phyloP scores from a whole-genome alignment of 2,888 invertebrate species.

The Apodemia mormo region DNA sequence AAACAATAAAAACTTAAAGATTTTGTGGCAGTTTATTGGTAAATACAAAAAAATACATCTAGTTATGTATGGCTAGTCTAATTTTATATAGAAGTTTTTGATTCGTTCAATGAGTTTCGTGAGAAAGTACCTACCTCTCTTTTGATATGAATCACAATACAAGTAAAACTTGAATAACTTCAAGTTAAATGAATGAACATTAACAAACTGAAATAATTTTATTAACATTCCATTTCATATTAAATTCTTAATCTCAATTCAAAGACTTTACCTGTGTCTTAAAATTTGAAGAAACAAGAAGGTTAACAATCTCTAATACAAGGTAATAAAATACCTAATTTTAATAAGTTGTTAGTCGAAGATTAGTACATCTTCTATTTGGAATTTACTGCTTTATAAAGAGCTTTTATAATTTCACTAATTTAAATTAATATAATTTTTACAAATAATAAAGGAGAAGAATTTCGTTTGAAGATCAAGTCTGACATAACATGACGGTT shows the following conservation, averaged over 20 bases:
- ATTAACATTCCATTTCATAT: not conserved
- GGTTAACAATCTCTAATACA: no score
- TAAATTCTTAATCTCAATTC: not conserved
- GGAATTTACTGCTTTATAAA: no score
- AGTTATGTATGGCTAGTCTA: not conserved
- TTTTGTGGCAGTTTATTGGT: not conserved
- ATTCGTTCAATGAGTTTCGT: slow-evolving; percentile 8
- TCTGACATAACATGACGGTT: no score
- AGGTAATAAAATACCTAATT: no score
- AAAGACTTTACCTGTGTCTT: not conserved
- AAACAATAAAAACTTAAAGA: not conserved
- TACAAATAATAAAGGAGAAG: no score
- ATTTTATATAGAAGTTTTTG: not conserved
- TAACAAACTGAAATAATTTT: slow-evolving; percentile 2
- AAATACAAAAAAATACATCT: not conserved
- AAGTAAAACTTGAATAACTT: not conserved
- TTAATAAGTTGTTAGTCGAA: no score
- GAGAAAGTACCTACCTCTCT: slow-evolving; percentile 3
- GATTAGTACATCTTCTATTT: no score
- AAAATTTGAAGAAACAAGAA: no score
- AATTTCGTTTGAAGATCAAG: no score
- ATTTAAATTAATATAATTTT: no score
- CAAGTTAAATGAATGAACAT: slow-evolving; percentile 9
- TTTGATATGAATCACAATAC: slow-evolving; percentile 5
- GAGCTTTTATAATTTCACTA: no score